Conservation (phyloP, 2,113 vertebrate genomes). For the Larimichthys polyactis region DNA sequence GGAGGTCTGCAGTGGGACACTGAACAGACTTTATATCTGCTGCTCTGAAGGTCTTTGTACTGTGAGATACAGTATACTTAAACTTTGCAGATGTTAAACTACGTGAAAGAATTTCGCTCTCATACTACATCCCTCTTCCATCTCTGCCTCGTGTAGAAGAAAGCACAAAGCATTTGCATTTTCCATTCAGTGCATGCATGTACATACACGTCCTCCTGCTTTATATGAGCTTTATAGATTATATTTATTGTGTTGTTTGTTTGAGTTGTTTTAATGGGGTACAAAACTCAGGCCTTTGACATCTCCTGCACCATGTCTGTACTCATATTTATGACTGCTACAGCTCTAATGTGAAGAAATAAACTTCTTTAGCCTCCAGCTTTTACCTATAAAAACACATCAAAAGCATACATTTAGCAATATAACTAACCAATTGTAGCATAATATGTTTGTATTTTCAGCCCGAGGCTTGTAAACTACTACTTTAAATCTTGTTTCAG, state of each 20-base stretch:
- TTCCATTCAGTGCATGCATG: conserved; percentile 1
- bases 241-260: conserved; percentile 61
- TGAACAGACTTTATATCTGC: background rate
- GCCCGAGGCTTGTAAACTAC: conserved; percentile 12
- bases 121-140: background rate
- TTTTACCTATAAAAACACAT: conserved; percentile 32
- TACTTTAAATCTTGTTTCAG: conserved; percentile 19
- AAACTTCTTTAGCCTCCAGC: conserved; percentile 37
- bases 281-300: conserved; percentile 30
- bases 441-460: conserved; percentile 25
- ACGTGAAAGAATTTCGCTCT: background rate
- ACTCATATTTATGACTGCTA: conserved; percentile 41
- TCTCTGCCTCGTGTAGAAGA: background rate
- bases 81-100: background rate
- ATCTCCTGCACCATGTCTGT: conserved; percentile 21
- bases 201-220: background rate
- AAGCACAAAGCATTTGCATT: conserved; percentile 22
- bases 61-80: background rate
- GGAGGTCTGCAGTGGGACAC: background rate
- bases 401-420: conserved; percentile 30
- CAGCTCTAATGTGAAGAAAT: conserved; percentile 41
- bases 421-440: conserved; percentile 36
- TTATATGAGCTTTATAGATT: conserved; percentile 47
- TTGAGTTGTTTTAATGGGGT: conserved; percentile 49
- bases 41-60: background rate